A percentile compares a stretch with the other conserved stretches of the same genome.
Evolutionary conservation across 2,797 vertebrate genomes (phyloP).

Genomic region (Falco peregrinus): DNA sequence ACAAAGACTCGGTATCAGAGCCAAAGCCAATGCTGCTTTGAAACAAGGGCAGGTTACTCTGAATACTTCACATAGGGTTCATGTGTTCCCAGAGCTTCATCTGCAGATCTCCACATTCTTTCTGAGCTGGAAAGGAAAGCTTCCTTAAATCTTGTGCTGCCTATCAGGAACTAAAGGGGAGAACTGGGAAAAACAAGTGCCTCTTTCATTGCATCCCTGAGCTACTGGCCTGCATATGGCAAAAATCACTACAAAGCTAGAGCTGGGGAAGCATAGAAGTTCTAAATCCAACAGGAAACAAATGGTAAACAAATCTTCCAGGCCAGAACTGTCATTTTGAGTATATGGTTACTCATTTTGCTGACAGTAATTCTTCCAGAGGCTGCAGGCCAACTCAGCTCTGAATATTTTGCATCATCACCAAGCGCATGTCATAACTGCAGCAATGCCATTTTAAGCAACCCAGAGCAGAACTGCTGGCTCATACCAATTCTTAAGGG

Average conservation of each 20-base stretch:
- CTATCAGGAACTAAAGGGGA: neutral
- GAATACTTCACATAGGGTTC: neutral
- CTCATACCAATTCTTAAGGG: neutral
- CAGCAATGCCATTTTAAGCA: neutral
- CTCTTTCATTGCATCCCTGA: neutral
- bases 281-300: neutral
- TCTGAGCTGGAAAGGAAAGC: neutral
- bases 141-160: neutral
- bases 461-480: neutral
- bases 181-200: neutral
- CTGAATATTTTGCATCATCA: neutral
- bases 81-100: neutral
- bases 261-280: neutral
- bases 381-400: neutral
- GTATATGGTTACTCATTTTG: neutral
- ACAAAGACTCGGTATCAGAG: neutral
- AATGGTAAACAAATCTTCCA: neutral
- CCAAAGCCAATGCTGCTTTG: neutral
- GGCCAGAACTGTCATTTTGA: neutral
- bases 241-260: neutral
- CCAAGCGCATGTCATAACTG: neutral
- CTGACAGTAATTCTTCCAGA: neutral
- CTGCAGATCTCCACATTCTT: neutral
- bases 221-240: neutral
- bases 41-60: neutral